Conservation (phyloP, 2,797 vertebrate genomes). For the Cryptoblepharus egeriae region DNA sequence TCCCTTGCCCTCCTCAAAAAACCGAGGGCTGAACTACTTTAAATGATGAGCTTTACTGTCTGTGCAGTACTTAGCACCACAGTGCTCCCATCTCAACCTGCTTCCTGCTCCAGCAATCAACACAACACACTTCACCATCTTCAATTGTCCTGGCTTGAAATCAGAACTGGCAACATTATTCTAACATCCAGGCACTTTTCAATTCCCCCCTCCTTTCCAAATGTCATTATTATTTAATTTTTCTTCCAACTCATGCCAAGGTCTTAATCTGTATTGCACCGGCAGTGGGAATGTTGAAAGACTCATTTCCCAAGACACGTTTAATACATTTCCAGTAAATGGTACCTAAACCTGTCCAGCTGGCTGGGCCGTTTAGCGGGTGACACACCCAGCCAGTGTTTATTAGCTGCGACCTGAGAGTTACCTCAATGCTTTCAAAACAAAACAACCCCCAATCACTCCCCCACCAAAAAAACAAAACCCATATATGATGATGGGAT, state of each 20-base stretch:
- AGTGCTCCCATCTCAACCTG: neutral
- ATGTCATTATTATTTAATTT: constrained; percentile 73
- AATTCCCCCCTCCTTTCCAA: constrained; percentile 19
- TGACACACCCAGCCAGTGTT: constrained; percentile 70
- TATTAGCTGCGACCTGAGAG: constrained; percentile 73
- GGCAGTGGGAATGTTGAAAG: constrained; percentile 77
- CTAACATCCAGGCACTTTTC: constrained; percentile 49
- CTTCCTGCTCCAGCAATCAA: neutral
- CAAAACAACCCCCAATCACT: constrained; percentile 20
- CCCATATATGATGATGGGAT: constrained; percentile 66
- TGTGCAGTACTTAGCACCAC: neutral
- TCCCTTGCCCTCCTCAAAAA: too few relatives aligned
- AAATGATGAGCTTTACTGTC: neutral
- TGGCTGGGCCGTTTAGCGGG: constrained; percentile 74
- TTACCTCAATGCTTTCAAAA: constrained; percentile 75
- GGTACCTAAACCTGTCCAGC: constrained; percentile 76
- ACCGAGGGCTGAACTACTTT: too few relatives aligned
- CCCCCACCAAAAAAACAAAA: constrained; percentile 29
- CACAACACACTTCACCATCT: neutral
- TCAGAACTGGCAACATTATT: constrained; percentile 55
- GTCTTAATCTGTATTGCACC: constrained; percentile 75
- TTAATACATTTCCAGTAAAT: constrained; percentile 80
- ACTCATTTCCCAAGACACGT: constrained; percentile 81
- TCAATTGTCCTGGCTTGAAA: constrained; percentile 39
- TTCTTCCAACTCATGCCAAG: constrained; percentile 67